Evolutionary conservation across 1,140 invertebrate genomes (phyloP), one percentile per base, ranked within the genome.

Genomic region (Schlechtendalia chinensis): DNA sequence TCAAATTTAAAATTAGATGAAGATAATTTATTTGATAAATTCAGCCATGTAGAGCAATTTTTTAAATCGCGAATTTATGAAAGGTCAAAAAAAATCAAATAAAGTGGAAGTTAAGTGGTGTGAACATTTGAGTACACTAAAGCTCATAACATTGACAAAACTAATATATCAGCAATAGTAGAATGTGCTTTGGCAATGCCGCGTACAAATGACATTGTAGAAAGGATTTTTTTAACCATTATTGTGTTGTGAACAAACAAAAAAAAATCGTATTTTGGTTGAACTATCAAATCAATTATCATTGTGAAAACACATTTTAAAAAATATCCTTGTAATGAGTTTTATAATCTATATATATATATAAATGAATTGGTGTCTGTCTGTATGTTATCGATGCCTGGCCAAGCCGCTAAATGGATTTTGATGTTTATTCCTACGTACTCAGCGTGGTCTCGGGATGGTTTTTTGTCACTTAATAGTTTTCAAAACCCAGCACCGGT

Each of bases 301-400:
- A n/a, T n/a, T n/a, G n/a, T 67, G 16, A 67, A 67, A 67, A 61
- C 58, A 61, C 58, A 61, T 29, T 61, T 61, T 61, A 67, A 67
- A n/a, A n/a, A n/a, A n/a, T n/a, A n/a, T n/a, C n/a, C 32, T 47
- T 45, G 65, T 45, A 67, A 67, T 67, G 65, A 45, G 17, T 67
- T 67, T 67, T 47, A 67, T 65, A 39, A 65, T 39, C 17, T 65
- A n/a, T n/a, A n/a, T n/a, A n/a, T n/a, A n/a, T n/a, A n/a, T n/a
- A n/a, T n/a, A n/a, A n/a, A n/a, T n/a, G n/a, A n/a, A n/a, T n/a
- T n/a, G n/a, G n/a, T n/a, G n/a, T n/a, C n/a, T n/a, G n/a, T n/a
- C n/a, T n/a, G n/a, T n/a, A n/a, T n/a, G n/a, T n/a, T n/a, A n/a
- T n/a, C n/a, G n/a, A n/a, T n/a, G n/a, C n/a, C n/a, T n/a, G n/a